Evolutionary conservation across 2,113 vertebrate species (phyloP), one percentile per base, ranked within the genome.

Genomic region (Xiphophorus hellerii): DNA sequence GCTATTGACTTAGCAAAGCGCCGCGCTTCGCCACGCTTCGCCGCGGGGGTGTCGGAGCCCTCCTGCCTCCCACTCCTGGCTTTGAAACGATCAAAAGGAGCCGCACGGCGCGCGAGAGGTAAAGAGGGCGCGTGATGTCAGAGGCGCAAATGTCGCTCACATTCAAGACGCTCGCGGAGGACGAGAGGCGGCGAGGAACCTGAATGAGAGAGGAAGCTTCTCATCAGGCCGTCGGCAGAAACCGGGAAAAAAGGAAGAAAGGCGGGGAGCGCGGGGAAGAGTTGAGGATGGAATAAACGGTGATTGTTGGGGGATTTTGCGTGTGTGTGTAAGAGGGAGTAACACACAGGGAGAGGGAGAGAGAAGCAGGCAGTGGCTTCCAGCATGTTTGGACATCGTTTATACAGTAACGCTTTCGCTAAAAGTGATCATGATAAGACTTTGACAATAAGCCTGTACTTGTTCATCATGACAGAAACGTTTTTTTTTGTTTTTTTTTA

Each of bases 1-100:
- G 66, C 90, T 89, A 92, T 91, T 93, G 92, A 93, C 86, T 82
- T 77, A 80, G 87, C 87, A 68, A 75, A 87, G 88, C 58, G 62
- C 20, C 48, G 15, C 67, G 82, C 86, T 72, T 84, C 10, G 78
- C 88, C 22, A n/a, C n/a, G n/a, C n/a, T n/a, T 84, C 10, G 78
- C 88, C 22, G 30, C 69, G 80, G 71, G 81, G 74, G 51, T 25
- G 62, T 66, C 0, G 69, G 30, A 74, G 73, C 77, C 22, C 58
- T 73, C 79, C 73, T 67, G 67, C 73, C 77, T 79, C 83, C 9
- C 80, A 62, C 81, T 84, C 70, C 54, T 74, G 76, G 68, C 88
- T 89, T 88, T 82, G 79, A 91, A 85, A 88, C 76, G 63, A 88
- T 89, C 88, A 92, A 86, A 90, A 86, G 87, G 87, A 81, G 60